Percentiles rank a stretch among this genome's conserved stretches.
These are phyloP conservation scores for Tenualosa thibaudeaui DNA, from an alignment of 2,797 vertebrate genomes.

Conservation along the genomic window DNA sequence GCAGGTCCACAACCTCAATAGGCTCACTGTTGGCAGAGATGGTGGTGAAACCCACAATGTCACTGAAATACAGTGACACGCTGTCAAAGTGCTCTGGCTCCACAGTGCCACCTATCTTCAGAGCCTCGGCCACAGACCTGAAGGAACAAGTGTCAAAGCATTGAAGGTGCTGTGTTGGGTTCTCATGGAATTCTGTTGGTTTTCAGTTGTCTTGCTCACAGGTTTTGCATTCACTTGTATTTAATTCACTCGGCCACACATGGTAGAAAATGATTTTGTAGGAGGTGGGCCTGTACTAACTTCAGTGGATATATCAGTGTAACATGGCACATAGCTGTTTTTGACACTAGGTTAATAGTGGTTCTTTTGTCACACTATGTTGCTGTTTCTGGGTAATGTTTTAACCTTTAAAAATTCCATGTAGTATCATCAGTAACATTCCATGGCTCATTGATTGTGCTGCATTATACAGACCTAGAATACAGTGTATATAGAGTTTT, in stretches of 20 bases:
- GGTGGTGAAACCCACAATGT: conserved; percentile 61
- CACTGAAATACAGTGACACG: conserved; percentile 60
- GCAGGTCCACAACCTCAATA: conserved; percentile 60
- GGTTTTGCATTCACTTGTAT: too few relatives aligned
- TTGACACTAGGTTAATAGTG: too few relatives aligned
- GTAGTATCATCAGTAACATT: not conserved
- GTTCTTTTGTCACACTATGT: too few relatives aligned
- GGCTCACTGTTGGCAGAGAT: conserved; percentile 61
- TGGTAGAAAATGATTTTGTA: too few relatives aligned
- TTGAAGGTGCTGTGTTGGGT: not conserved
- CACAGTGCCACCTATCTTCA: conserved; percentile 56
- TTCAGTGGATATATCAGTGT: too few relatives aligned
- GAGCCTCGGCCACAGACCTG: conserved; percentile 57
- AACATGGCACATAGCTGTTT: too few relatives aligned
- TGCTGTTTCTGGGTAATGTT: too few relatives aligned
- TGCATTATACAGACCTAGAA: not conserved
- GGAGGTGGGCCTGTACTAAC: too few relatives aligned
- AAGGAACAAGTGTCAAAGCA: not conserved
- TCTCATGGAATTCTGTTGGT: too few relatives aligned
- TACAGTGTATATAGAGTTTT: not conserved
- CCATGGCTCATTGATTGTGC: conserved; percentile 8
- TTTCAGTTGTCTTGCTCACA: too few relatives aligned
- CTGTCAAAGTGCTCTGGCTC: conserved; percentile 58
- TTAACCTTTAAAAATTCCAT: too few relatives aligned
- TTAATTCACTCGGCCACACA: too few relatives aligned